Percentiles rank a stretch among this genome's conserved stretches.
Evolutionary conservation across 2,888 invertebrate genomes (phyloP).

Genomic region (Spodoptera littoralis): DNA sequence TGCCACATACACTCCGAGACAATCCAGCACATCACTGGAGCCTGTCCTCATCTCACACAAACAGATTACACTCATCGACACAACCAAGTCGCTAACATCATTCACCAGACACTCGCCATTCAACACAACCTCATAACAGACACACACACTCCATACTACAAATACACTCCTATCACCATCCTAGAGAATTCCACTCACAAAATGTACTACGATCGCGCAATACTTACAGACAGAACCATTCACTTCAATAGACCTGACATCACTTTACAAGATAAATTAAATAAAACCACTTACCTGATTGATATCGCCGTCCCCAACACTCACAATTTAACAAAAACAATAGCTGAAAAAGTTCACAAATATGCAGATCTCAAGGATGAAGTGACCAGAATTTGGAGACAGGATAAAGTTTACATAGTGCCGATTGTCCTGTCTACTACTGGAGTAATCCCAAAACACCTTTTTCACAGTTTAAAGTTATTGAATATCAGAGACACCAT

Average conservation of each 20-base stretch:
- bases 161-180: too few relatives aligned
- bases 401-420: too few relatives aligned
- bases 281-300: neutral
- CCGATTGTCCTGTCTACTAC: too few relatives aligned
- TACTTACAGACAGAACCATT: neutral
- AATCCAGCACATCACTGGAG: neutral
- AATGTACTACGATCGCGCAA: too few relatives aligned
- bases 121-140: neutral
- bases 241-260: neutral
- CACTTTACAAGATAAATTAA: neutral
- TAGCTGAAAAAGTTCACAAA: neutral
- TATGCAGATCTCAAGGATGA: neutral
- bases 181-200: too few relatives aligned
- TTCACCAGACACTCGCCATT: neutral
- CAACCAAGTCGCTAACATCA: neutral
- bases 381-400: too few relatives aligned
- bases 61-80: neutral
- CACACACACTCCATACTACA: too few relatives aligned
- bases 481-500: too few relatives aligned
- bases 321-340: neutral
- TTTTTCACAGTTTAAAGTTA: too few relatives aligned
- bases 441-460: too few relatives aligned
- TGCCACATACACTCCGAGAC: neutral
- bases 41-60: neutral
- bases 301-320: neutral